Evolutionary conservation across 2,888 invertebrate species (phyloP).

Genomic region (Slavum lentiscoides): DNA sequence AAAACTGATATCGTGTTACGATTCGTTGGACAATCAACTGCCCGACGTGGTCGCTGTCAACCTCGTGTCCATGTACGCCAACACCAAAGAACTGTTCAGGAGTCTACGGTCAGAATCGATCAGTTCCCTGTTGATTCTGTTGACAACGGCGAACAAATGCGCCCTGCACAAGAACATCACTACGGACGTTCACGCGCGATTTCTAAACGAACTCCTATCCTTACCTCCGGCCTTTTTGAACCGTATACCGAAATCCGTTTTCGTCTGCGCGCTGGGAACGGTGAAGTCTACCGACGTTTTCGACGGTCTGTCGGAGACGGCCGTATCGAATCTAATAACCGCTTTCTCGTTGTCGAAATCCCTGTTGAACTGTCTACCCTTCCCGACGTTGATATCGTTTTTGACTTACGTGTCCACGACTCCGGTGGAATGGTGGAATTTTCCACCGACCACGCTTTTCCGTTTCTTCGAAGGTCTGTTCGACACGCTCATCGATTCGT

Average conservation of each 20-base stretch:
- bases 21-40: no score
- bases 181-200: not conserved
- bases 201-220: not conserved
- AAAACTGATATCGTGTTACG: no score
- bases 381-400: not conserved
- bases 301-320: fast-evolving
- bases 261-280: not conserved
- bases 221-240: not conserved
- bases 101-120: no score
- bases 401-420: not conserved
- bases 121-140: no score
- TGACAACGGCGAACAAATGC: no score
- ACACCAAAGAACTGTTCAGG: no score
- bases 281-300: not conserved
- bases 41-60: no score
- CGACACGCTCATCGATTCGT: not conserved
- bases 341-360: not conserved
- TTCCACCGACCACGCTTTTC: not conserved
- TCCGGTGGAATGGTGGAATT: fast-evolving
- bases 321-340: not conserved
- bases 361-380: not conserved
- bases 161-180: no score
- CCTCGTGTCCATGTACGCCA: no score
- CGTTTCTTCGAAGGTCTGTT: constrained; percentile 9
- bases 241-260: not conserved